A percentile compares a stretch with the other conserved stretches of the same genome.
These are phyloP conservation scores for rabbit (Oryctolagus cuniculus) DNA, from an alignment of 2,113 vertebrate species.

Conservation along the genomic window DNA sequence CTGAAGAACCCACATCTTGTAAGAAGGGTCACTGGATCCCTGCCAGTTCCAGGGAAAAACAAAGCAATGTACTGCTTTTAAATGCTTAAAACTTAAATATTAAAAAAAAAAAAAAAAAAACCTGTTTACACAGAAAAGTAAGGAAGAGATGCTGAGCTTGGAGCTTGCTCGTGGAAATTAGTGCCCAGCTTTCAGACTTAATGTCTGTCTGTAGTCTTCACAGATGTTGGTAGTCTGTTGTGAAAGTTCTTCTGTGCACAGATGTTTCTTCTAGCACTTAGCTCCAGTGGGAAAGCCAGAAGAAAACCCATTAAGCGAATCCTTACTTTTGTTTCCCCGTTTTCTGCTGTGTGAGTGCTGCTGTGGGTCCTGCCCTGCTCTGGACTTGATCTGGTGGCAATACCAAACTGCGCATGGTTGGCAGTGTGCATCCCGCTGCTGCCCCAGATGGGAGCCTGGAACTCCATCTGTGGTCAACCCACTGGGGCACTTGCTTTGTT, in stretches of 20 bases:
- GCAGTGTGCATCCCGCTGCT: background rate
- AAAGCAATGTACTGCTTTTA: background rate
- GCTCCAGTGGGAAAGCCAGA: background rate
- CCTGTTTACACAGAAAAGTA: background rate
- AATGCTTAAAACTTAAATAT: slow-evolving; percentile 15
- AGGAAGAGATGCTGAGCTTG: background rate
- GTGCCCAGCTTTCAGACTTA: slow-evolving; percentile 8
- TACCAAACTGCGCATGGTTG: background rate
- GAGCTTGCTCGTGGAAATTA: slow-evolving; percentile 22
- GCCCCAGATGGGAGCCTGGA: background rate
- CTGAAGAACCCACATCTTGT: slow-evolving; percentile 35
- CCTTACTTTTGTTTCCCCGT: background rate
- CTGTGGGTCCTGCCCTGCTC: background rate
- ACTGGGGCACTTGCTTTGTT: background rate
- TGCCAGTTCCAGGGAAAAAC: background rate
- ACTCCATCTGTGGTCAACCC: too few species aligned
- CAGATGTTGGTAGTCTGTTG: background rate
- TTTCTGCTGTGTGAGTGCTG: background rate
- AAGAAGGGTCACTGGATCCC: slow-evolving; percentile 8
- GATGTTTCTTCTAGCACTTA: slow-evolving; percentile 14
- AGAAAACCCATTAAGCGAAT: background rate
- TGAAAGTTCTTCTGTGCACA: slow-evolving; percentile 32
- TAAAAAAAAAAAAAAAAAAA: too few species aligned
- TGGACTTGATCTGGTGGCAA: background rate
- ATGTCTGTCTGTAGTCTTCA: background rate